Base-by-base conservation (phyloP, 2,113 vertebrate species). In the Uria lomvia region DNA sequence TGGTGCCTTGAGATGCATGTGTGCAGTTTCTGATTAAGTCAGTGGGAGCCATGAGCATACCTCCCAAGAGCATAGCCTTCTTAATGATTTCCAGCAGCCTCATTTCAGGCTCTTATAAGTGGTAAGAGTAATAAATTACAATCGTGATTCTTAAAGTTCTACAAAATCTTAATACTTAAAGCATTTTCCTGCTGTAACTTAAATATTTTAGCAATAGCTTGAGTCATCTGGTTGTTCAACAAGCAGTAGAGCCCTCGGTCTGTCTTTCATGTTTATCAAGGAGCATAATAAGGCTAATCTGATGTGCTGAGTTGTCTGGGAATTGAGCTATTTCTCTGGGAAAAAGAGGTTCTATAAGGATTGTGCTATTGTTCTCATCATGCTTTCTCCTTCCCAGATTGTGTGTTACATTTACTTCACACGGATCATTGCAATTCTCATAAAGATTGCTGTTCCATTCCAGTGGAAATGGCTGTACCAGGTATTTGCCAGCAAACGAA, bases 351-450 rank as follows among this genome's bases (percentile, higher is more conserved):
- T 92, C 52, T 56, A 0, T 88, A 65, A 75, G 68, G 83, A 32
- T 5, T 3, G 5, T 76, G 76, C 71, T 65, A 0, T 68, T 29
- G 45, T 55, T 88, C 66, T 96, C 42, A 77, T 4, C 15, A 8
- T 66, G 65, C 22, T 53, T 77, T 80, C 42, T 81, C 34, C 60
- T 72, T 72, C 60, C 42, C 40, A 99, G 99, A 99, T 99, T 36
- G 98, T 99, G 23, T 99, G 98, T 96, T 99, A 99, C 91, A 98
- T 99, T 86, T 99, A 99, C 97, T 99, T 99, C 97, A 99, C 99
- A 71, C 98, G 98, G 89, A 99, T 99, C 96, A 99, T 99, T 38
- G 98, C 99, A 11, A 98, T 99, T 90, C 98, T 99, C 92, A 98
- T 99, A 96, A 99, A 98, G 90, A 98, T 99, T 36, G 98, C 98